Percentiles rank a stretch among this genome's conserved stretches.
phyloP scores from a whole-genome alignment of 2,888 invertebrate species.

The Tupiocoris notatus region DNA sequence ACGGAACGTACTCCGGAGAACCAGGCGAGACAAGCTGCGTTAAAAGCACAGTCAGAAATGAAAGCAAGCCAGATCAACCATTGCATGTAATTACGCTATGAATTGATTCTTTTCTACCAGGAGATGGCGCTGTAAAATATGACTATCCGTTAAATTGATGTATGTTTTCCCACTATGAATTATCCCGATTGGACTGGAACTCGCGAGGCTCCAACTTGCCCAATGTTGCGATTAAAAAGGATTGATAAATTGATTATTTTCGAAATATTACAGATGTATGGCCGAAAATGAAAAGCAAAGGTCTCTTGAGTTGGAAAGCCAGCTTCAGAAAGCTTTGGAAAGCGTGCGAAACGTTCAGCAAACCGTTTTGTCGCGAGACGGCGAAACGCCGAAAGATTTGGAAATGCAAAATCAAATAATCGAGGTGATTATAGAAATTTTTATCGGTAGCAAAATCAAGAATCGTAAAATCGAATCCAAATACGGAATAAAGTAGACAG shows the following conservation, averaged over 20 bases:
- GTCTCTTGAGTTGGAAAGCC: constrained; percentile 25
- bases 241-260: too few relatives aligned
- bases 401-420: constrained; percentile 34
- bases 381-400: not conserved
- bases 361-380: constrained; percentile 29
- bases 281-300: constrained; percentile 40
- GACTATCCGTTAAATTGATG: too few relatives aligned
- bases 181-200: too few relatives aligned
- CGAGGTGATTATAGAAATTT: constrained; percentile 16
- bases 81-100: constrained; percentile 46
- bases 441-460: too few relatives aligned
- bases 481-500: too few relatives aligned
- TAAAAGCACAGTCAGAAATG: constrained; percentile 32
- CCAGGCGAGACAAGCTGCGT: constrained; percentile 34
- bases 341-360: constrained; percentile 43
- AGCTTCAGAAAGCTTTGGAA: constrained; percentile 42
- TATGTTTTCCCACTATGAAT: too few relatives aligned
- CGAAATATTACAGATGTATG: constrained; percentile 40
- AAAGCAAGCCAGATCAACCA: constrained; percentile 43
- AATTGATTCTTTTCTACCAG: too few relatives aligned
- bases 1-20: constrained; percentile 34
- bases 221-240: too few relatives aligned
- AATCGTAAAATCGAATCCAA: too few relatives aligned
- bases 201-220: too few relatives aligned
- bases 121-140: too few relatives aligned